Percentiles rank a stretch among this genome's conserved stretches.
Evolutionary conservation across 2,797 vertebrate genomes (phyloP).

Genomic region (Neosalanx taihuensis): DNA sequence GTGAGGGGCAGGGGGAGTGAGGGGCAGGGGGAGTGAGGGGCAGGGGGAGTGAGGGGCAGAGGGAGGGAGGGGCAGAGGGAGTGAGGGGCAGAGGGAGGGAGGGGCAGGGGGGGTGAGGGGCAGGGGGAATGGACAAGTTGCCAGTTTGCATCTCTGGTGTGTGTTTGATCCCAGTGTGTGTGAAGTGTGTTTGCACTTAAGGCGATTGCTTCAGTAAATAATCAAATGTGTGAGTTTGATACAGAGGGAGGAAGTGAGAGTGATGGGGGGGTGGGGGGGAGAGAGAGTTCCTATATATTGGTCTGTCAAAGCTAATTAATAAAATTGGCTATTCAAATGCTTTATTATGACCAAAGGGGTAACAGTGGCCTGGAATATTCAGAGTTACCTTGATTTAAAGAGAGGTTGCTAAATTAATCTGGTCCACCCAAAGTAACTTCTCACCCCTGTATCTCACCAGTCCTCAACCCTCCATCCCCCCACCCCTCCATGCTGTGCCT

Average conservation of each 20-base stretch:
- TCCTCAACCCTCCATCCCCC: too few species aligned
- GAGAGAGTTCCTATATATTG: too few species aligned
- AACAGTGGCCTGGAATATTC: not conserved
- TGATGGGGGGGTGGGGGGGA: too few species aligned
- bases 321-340: conserved; percentile 20
- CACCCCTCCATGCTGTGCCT: not conserved
- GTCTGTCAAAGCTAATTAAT: conserved; percentile 27
- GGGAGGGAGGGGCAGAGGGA: too few species aligned
- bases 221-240: conserved; percentile 23
- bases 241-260: not conserved
- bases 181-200: conserved; percentile 28
- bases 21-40: too few species aligned
- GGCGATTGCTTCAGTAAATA: conserved; percentile 31
- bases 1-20: too few species aligned
- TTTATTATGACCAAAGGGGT: not conserved
- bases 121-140: conserved; percentile 4
- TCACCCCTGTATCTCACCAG: too few species aligned
- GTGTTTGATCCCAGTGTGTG: conserved; percentile 11
- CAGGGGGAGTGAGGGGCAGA: too few species aligned
- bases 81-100: not conserved
- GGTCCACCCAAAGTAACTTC: not conserved
- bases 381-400: not conserved
- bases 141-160: conserved; percentile 19
- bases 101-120: not conserved
- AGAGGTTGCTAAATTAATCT: not conserved